A percentile compares a stretch with the other conserved stretches of the same genome.
These are phyloP conservation scores for Blomia tropicalis DNA, from an alignment of 2,888 invertebrate species.

Conservation along the genomic window DNA sequence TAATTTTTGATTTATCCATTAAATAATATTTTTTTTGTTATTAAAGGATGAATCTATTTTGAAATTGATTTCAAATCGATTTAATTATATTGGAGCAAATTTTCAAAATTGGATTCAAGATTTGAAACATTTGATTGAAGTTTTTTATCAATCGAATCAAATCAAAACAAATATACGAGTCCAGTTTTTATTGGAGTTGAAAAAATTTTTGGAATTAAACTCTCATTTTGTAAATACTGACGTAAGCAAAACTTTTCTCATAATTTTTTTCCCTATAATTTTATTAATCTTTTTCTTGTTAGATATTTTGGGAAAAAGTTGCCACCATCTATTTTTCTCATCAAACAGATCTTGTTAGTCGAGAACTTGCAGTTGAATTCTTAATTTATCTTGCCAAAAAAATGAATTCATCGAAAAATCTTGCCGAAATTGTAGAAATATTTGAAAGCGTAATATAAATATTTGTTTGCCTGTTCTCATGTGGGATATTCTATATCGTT, in stretches of 20 bases:
- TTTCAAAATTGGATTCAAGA: neutral
- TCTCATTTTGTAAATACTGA: neutral
- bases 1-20: neutral
- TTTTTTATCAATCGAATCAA: neutral
- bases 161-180: neutral
- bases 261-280: neutral
- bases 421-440: neutral
- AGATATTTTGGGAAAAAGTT: slow-evolving; percentile 1
- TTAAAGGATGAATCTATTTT: slow-evolving; percentile 8
- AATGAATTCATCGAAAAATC: neutral
- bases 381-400: slow-evolving; percentile 5
- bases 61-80: slow-evolving; percentile 1
- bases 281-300: neutral
- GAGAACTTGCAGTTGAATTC: neutral
- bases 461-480: too few relatives aligned
- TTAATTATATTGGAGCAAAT: neutral
- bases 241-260: too few relatives aligned
- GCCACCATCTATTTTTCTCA: neutral
- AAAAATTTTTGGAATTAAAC: neutral
- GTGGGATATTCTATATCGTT: neutral
- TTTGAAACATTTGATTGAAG: neutral
- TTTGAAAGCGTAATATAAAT: neutral
- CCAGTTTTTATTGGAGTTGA: neutral
- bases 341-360: neutral
- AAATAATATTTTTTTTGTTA: neutral